phyloP scores from a whole-genome alignment of 2,888 invertebrate genomes.

The Pristionchus arcanus region DNA sequence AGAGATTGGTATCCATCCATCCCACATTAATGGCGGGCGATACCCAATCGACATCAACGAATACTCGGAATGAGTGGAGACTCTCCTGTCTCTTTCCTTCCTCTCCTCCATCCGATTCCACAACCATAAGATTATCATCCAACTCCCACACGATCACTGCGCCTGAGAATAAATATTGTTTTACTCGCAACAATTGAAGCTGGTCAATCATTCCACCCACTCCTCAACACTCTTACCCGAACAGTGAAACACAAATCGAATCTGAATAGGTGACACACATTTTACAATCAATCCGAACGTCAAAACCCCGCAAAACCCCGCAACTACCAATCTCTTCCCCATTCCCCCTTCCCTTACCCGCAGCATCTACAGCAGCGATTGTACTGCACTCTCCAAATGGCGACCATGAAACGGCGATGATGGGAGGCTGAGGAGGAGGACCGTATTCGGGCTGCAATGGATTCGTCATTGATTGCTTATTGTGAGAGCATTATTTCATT shows the following conservation, averaged over 20 bases:
- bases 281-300: too few species aligned
- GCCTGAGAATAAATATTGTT: background rate
- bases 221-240: background rate
- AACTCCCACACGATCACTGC: conserved; percentile 33
- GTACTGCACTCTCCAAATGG: conserved; percentile 23
- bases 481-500: background rate
- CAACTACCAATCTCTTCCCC: background rate
- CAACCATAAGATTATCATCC: conserved; percentile 21
- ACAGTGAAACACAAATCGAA: background rate
- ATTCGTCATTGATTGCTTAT: too few species aligned
- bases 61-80: background rate
- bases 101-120: conserved; percentile 9
- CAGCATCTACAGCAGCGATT: conserved; percentile 49
- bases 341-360: background rate
- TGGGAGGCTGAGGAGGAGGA: conserved; percentile 20
- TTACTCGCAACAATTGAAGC: background rate
- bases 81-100: background rate
- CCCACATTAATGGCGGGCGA: background rate
- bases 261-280: background rate
- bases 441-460: background rate
- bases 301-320: too few species aligned
- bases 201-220: background rate
- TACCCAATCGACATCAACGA: conserved; percentile 45
- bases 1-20: background rate
- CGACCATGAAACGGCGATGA: conserved; percentile 31